These are phyloP conservation scores for Camponotus pennsylvanicus DNA, from an alignment of 1,140 invertebrate genomes.

Conservation along the genomic window DNA sequence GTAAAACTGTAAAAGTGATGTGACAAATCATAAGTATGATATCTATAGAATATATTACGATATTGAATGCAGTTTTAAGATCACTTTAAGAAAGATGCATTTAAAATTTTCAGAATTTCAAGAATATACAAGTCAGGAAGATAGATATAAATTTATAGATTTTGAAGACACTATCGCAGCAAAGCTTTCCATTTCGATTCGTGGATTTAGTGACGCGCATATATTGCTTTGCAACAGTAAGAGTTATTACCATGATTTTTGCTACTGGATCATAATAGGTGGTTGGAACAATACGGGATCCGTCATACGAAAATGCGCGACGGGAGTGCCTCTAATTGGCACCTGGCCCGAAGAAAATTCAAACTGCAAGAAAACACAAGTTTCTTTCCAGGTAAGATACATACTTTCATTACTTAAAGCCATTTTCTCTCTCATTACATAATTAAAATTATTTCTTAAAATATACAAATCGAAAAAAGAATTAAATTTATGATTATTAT, in stretches of 20 bases:
- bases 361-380: not conserved
- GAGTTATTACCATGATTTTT: not conserved
- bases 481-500: not conserved
- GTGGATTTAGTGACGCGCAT: constrained; percentile 28
- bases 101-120: constrained; percentile 24
- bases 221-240: constrained; percentile 57
- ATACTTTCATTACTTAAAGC: not conserved
- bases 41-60: not conserved
- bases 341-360: not conserved
- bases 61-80: no score
- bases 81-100: no score
- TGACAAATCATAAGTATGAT: no score
- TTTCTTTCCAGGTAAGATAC: not conserved
- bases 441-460: not conserved
- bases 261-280: constrained; percentile 73
- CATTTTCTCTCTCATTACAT: not conserved
- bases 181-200: constrained; percentile 62
- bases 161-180: not conserved
- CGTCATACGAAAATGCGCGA: constrained; percentile 60
- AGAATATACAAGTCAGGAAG: not conserved
- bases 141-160: not conserved
- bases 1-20: constrained; percentile 20
- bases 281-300: constrained; percentile 62
- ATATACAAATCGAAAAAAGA: not conserved
- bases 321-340: constrained; percentile 11